Base-by-base conservation (phyloP, 2,888 invertebrate genomes). In the Clunio marinus region DNA sequence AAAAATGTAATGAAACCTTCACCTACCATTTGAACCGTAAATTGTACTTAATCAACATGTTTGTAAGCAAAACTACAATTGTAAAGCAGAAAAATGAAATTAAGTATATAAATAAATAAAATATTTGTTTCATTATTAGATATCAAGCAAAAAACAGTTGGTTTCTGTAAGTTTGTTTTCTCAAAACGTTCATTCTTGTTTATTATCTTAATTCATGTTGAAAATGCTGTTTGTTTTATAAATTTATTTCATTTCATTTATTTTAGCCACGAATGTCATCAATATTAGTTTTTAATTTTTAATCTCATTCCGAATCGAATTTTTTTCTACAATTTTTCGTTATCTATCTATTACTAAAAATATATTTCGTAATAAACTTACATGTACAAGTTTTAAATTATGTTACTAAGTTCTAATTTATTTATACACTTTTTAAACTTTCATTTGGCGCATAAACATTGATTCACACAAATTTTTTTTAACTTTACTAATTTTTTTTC, bases 71-170 rank as follows among this genome's bases (percentile, higher is more conserved):
- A 57, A 57, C 57, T 25, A 41, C 10, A 15, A 25, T 17, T 51
- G 51, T 15, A 17, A 57, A 51, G 51, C n/a, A 51, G 45, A 45
- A n/a, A 7, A 45, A 45, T n/a, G 5, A 51, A 51, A 17, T 22
- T 20, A 57, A 57, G 25, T 57, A 57, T 57, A 57, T 57, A 57
- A 57, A 57, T 57, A 57, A 57, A 57, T 57, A 57, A 57, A 57
- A 57, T 57, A 25, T 25, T 57, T 20, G 2, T 5, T 20, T 4
- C 20, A 2, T 57, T 51, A 13, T n/a, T n/a, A n/a, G n/a, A n/a
- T 22, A 22, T 51, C 51, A 51, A 22, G 22, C 51, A 51, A 17
- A 4, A 45, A 22, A 22, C 51, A 51, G 2, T 51, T 22, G 22
- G 20, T 22, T 10, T 41, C 51, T 17, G 2, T 51, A 17, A 3